These are phyloP conservation scores for Petrolisthes cinctipes DNA, from an alignment of 2,888 invertebrate species.

Conservation along the genomic window DNA sequence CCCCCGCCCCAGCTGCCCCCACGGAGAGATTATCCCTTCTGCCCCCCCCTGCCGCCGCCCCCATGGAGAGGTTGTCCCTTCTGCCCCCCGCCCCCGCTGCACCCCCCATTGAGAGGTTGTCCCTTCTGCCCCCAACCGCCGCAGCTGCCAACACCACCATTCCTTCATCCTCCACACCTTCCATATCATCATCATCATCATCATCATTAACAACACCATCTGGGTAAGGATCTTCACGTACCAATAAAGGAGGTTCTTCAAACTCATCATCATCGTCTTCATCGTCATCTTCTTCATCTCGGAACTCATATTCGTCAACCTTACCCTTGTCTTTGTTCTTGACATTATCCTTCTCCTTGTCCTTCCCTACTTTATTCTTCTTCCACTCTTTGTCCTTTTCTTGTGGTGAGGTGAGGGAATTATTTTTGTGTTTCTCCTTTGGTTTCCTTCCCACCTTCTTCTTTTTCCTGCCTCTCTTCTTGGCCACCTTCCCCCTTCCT, in stretches of 20 bases:
- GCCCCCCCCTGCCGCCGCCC: no score
- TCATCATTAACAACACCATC: slow-evolving; percentile 57
- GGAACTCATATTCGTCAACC: slow-evolving; percentile 46
- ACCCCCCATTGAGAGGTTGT: no score
- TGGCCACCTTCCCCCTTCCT: slow-evolving; percentile 43
- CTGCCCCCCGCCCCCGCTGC: no score
- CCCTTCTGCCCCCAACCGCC: slow-evolving; percentile 2
- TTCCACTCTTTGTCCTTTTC: slow-evolving; percentile 35
- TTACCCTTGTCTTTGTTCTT: slow-evolving; percentile 59
- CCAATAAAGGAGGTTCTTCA: slow-evolving; percentile 58
- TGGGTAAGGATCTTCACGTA: slow-evolving; percentile 64
- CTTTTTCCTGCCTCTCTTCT: slow-evolving; percentile 62
- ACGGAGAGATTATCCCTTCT: no score
- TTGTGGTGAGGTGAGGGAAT: slow-evolving; percentile 17
- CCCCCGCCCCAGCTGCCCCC: background rate
- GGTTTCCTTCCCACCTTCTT: slow-evolving; percentile 65
- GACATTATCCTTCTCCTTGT: slow-evolving; percentile 43
- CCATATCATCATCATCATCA: slow-evolving; percentile 42
- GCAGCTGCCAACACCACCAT: slow-evolving; percentile 3
- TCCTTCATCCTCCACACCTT: slow-evolving; percentile 27
- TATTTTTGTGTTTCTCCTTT: slow-evolving; percentile 53
- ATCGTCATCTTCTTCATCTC: slow-evolving; percentile 56
- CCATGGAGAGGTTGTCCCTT: no score
- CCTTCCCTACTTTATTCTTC: slow-evolving; percentile 36
- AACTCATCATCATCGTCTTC: slow-evolving; percentile 64